Conservation (phyloP, 1,140 invertebrate genomes). For the Nebria ingens region DNA sequence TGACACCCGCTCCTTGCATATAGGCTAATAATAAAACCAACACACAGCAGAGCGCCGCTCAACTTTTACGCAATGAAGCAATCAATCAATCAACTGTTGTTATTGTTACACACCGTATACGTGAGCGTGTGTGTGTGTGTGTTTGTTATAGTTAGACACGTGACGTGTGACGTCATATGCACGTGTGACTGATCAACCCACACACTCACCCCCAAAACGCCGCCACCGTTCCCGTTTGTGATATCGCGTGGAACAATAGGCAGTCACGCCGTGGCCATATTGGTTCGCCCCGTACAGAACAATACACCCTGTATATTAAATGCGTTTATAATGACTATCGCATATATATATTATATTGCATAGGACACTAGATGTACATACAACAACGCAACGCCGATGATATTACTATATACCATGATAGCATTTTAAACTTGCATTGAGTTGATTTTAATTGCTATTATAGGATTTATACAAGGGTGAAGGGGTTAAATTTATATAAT, state of each 20-base stretch:
- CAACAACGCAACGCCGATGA: not conserved
- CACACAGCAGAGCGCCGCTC: not conserved
- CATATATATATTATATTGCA: not conserved
- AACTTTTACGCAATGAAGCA: slow-evolving; percentile 1
- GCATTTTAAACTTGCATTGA: not conserved
- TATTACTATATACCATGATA: not conserved
- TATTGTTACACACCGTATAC: not conserved
- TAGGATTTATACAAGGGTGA: not conserved
- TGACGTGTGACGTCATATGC: slow-evolving; percentile 1
- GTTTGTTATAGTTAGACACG: not conserved
- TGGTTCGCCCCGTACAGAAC: not conserved
- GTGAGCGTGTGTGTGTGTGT: not conserved
- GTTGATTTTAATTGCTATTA: slow-evolving; percentile 5
- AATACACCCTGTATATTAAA: slow-evolving; percentile 4
- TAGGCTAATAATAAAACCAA: not conserved
- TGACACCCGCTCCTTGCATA: not conserved
- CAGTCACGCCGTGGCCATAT: not conserved
- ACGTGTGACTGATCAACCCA: not conserved
- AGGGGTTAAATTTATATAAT: too few relatives aligned
- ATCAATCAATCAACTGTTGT: slow-evolving; percentile 6
- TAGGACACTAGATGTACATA: not conserved
- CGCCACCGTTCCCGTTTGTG: not conserved
- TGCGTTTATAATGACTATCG: not conserved
- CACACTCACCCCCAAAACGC: not conserved
- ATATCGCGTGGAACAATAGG: not conserved